Evolutionary conservation across 2,888 invertebrate species (phyloP).

Genomic region (Leptopilina syphax): DNA sequence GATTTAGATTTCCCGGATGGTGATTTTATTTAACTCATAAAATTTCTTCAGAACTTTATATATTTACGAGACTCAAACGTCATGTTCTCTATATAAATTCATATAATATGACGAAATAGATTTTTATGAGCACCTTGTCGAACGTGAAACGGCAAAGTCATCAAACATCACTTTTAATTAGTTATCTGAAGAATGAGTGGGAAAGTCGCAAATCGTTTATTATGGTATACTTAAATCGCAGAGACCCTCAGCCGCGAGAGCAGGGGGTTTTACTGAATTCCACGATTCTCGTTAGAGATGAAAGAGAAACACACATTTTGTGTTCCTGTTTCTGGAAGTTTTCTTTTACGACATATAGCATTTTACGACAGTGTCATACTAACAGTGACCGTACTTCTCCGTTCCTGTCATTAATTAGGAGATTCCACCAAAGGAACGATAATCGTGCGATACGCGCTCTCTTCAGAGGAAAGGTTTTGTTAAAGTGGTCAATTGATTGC

Average conservation of each 20-base stretch:
- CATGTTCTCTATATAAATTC: not conserved
- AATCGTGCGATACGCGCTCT: conserved; percentile 36
- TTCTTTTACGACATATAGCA: conserved; percentile 35
- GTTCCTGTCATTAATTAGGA: conserved; percentile 35
- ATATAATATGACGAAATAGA: conserved; percentile 16
- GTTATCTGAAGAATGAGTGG: conserved; percentile 1
- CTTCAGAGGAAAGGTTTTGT: conserved; percentile 40
- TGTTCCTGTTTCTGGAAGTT: conserved; percentile 38
- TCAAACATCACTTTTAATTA: conserved; percentile 20
- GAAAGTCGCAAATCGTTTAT: conserved; percentile 19
- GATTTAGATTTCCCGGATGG: conserved; percentile 66
- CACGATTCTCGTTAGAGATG: not conserved
- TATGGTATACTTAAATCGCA: not conserved
- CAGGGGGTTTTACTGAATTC: not conserved
- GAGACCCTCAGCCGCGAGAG: not conserved
- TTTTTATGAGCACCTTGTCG: conserved; percentile 23
- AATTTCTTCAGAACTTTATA: not conserved
- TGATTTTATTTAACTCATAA: conserved; percentile 42
- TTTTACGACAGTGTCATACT: conserved; percentile 37
- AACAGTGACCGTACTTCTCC: conserved; percentile 25
- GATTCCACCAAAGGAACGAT: conserved; percentile 40
- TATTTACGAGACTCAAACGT: conserved; percentile 15
- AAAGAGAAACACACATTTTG: not conserved
- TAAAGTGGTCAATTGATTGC: conserved; percentile 40
- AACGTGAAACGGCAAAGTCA: conserved; percentile 8